Evolutionary conservation across 2,797 vertebrate genomes (phyloP).

Genomic region (Limosa lapponica): DNA sequence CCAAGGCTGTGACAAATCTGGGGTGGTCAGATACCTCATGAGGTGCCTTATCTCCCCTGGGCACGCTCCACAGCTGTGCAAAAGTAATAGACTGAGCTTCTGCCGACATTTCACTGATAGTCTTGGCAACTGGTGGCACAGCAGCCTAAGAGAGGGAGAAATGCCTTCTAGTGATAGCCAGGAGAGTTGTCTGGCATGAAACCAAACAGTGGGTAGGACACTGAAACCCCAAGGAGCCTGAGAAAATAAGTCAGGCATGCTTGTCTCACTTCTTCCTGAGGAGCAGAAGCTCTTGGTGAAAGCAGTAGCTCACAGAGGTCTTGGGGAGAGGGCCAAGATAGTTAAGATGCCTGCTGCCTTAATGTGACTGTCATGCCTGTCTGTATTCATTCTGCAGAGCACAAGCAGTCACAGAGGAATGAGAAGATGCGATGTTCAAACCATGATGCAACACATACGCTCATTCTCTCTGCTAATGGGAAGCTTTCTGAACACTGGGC

Average conservation of each 20-base stretch:
- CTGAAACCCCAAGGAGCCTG: background rate
- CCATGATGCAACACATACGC: slow-evolving; percentile 55
- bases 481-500: slow-evolving; percentile 23
- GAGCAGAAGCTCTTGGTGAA: background rate
- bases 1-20: background rate
- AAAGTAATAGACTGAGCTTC: background rate
- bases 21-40: background rate
- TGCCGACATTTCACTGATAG: fast-evolving
- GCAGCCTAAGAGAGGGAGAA: background rate
- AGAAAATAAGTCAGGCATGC: background rate
- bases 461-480: slow-evolving; percentile 62
- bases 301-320: background rate
- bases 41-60: background rate
- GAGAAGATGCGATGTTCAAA: slow-evolving; percentile 67
- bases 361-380: fast-evolving
- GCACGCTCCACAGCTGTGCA: background rate
- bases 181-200: background rate
- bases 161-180: background rate
- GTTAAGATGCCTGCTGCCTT: background rate
- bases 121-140: background rate
- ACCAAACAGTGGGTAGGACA: background rate
- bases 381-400: slow-evolving; percentile 56
- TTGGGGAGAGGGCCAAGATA: background rate
- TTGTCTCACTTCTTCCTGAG: background rate
- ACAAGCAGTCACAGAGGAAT: background rate